A percentile compares a stretch with the other conserved stretches of the same genome.
Conservation (phyloP, 1,140 invertebrate genomes). For the Drosophila sturtevanti region DNA sequence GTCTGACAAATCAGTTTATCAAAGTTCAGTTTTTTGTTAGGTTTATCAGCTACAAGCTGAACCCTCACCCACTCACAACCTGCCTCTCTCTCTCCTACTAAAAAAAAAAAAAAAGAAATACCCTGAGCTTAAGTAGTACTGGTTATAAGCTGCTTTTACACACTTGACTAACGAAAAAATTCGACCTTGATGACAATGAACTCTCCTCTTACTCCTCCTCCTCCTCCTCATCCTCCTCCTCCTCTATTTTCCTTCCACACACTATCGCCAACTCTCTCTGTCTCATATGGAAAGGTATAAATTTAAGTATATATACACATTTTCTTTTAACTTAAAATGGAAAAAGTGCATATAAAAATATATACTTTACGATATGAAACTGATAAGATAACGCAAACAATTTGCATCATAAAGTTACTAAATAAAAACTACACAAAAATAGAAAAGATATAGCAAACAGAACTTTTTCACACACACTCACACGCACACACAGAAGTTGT, state of each 20-base stretch:
- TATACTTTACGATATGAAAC: slow-evolving; percentile 52
- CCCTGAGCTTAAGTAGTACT: background rate
- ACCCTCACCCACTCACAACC: background rate
- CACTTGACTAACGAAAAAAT: slow-evolving; percentile 13
- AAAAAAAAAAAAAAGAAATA: background rate
- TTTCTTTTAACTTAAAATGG: slow-evolving; percentile 15
- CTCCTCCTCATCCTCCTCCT: background rate
- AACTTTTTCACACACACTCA: background rate
- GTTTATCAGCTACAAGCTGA: slow-evolving; percentile 5
- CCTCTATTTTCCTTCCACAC: background rate
- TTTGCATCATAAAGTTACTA: slow-evolving; percentile 64
- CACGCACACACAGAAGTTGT: background rate
- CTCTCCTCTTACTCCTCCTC: slow-evolving; percentile 21
- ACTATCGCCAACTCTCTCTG: too few relatives aligned
- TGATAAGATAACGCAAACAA: slow-evolving; percentile 58
- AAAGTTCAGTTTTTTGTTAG: slow-evolving; percentile 2
- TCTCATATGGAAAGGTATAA: background rate
- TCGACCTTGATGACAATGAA: slow-evolving; percentile 77
- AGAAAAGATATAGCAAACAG: slow-evolving; percentile 1
- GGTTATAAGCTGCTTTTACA: slow-evolving; percentile 24
- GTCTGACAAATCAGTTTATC: slow-evolving; percentile 22
- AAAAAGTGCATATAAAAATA: slow-evolving; percentile 49
- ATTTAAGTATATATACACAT: background rate
- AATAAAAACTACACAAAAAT: slow-evolving; percentile 38
- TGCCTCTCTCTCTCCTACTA: background rate